Conservation (phyloP, 2,797 vertebrate species). For the Glossophaga mutica region DNA sequence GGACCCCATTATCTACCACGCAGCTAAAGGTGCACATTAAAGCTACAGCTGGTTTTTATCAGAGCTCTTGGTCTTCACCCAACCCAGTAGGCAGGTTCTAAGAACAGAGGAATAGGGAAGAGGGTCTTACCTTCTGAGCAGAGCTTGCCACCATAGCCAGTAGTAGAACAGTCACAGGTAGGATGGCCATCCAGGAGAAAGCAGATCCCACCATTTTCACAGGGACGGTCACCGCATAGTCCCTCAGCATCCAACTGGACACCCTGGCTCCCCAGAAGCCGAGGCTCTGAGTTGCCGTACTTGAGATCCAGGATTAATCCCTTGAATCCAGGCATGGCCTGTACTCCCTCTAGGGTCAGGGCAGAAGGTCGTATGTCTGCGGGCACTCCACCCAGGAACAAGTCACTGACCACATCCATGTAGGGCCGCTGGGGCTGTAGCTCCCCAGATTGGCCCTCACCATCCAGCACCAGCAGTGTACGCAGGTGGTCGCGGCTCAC, state of each 20-base stretch:
- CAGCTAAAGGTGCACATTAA: background rate
- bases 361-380: slow-evolving; percentile 91
- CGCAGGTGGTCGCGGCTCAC: slow-evolving; percentile 90
- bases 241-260: slow-evolving; percentile 93
- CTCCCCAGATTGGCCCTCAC: slow-evolving; percentile 88
- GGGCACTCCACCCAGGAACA: slow-evolving; percentile 95
- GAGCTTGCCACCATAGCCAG: slow-evolving; percentile 93
- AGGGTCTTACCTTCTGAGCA: slow-evolving; percentile 96
- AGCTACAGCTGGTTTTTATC: background rate
- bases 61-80: background rate
- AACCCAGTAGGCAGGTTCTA: accelerated
- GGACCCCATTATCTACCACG: background rate
- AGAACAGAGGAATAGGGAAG: background rate
- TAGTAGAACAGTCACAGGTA: slow-evolving; percentile 96
- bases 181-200: slow-evolving; percentile 92
- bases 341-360: slow-evolving; percentile 90
- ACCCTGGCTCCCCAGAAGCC: slow-evolving; percentile 91
- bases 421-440: slow-evolving; percentile 92
- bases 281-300: slow-evolving; percentile 92
- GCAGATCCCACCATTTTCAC: slow-evolving; percentile 96
- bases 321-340: slow-evolving; percentile 88
- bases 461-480: slow-evolving; percentile 91
- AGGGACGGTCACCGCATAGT: slow-evolving; percentile 93
- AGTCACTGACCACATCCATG: slow-evolving; percentile 96
- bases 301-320: slow-evolving; percentile 95